phyloP scores from a whole-genome alignment of 2,888 invertebrate genomes.

The Cybosia mesomella region DNA sequence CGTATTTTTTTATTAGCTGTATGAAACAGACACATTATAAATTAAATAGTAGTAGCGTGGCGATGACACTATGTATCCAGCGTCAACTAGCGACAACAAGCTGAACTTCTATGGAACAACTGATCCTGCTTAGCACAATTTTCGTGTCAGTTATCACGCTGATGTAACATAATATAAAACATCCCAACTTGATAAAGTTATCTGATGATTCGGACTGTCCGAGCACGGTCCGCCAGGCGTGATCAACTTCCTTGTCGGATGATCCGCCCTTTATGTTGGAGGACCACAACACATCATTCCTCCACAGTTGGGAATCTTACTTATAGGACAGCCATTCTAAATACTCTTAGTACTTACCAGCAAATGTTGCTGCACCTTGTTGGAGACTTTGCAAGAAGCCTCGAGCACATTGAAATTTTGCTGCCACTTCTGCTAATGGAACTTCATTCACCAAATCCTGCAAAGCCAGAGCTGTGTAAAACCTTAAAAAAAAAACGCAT shows the following conservation, averaged over 20 bases:
- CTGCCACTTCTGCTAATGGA: conserved; percentile 92
- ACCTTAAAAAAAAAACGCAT: conserved; percentile 81
- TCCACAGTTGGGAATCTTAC: too few relatives aligned
- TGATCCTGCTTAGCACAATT: neutral
- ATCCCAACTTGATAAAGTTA: too few relatives aligned
- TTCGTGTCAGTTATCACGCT: too few relatives aligned
- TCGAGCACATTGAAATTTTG: conserved; percentile 94
- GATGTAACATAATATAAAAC: too few relatives aligned
- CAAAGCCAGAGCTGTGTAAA: conserved; percentile 96
- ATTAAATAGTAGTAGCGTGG: neutral
- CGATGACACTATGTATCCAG: neutral
- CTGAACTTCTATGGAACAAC: neutral
- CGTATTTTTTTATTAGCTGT: neutral
- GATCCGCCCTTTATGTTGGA: too few relatives aligned
- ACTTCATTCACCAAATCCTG: conserved; percentile 97
- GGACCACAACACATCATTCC: too few relatives aligned
- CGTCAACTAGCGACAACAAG: neutral
- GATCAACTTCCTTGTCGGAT: too few relatives aligned
- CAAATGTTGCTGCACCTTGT: conserved; percentile 97
- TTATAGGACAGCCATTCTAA: neutral
- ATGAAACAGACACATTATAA: neutral
- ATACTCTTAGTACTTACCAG: conserved; percentile 85
- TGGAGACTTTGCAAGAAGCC: conserved; percentile 98
- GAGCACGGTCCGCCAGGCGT: too few relatives aligned
- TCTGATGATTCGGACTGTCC: too few relatives aligned